Conservation (phyloP, 2,797 vertebrate genomes). For the Lithobates pipiens region DNA sequence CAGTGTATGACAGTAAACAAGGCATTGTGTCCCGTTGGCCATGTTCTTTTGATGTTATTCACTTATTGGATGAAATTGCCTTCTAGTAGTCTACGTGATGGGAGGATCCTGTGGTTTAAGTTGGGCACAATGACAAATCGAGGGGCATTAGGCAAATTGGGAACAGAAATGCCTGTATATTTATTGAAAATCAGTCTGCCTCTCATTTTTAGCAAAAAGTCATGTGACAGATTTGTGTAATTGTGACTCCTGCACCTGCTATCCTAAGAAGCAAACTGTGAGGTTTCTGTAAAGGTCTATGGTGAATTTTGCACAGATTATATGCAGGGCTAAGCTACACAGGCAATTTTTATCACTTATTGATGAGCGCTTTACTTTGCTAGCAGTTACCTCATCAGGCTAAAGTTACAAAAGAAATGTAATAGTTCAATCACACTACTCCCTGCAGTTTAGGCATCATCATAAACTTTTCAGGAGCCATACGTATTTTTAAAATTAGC, state of each 20-base stretch:
- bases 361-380: no score
- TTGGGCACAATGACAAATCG: neutral
- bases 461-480: no score
- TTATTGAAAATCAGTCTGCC: neutral
- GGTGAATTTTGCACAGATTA: no score
- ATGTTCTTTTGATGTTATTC: constrained; percentile 7
- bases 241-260: neutral
- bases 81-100: neutral
- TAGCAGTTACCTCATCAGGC: no score
- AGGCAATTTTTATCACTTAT: no score
- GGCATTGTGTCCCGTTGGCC: constrained; percentile 53
- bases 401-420: no score
- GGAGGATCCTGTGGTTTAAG: constrained; percentile 2
- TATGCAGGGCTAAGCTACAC: no score
- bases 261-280: neutral
- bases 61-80: constrained; percentile 7
- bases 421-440: no score
- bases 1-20: constrained; percentile 61
- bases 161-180: neutral
- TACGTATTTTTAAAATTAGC: no score
- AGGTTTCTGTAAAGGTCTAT: neutral
- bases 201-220: neutral
- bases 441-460: no score
- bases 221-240: no score
- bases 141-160: neutral